These are phyloP conservation scores for Eurystomus glaucurus DNA, from an alignment of 2,797 vertebrate species.

Conservation along the genomic window DNA sequence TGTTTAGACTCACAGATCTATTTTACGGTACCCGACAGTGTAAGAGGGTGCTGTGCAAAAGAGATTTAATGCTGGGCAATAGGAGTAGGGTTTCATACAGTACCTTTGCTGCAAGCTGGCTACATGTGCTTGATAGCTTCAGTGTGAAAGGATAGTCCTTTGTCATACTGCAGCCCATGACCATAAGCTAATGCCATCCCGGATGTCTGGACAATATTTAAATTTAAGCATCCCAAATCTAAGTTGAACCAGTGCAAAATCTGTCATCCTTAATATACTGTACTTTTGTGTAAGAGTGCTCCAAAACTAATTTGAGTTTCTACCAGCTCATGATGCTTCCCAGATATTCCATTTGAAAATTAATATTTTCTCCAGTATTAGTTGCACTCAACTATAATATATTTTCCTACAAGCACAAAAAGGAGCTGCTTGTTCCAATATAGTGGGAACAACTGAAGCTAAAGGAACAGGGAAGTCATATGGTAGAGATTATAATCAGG, in stretches of 20 bases:
- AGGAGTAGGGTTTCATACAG: background rate
- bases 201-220: background rate
- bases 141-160: background rate
- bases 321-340: background rate
- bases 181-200: background rate
- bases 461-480: conserved; percentile 12
- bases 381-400: background rate
- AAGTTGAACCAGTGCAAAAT: background rate
- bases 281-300: background rate
- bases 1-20: background rate
- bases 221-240: background rate
- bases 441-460: background rate
- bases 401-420: background rate
- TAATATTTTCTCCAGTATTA: background rate
- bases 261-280: background rate
- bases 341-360: background rate
- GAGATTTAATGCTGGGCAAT: background rate
- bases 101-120: background rate
- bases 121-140: background rate
- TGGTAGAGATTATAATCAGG: conserved; percentile 51
- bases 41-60: background rate
- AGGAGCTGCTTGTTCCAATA: background rate
- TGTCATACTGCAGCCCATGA: background rate
- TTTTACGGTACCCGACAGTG: background rate
- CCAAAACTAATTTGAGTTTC: background rate